Evolutionary conservation across 2,888 invertebrate genomes (phyloP).

Genomic region (Neocrepidodera transversa): DNA sequence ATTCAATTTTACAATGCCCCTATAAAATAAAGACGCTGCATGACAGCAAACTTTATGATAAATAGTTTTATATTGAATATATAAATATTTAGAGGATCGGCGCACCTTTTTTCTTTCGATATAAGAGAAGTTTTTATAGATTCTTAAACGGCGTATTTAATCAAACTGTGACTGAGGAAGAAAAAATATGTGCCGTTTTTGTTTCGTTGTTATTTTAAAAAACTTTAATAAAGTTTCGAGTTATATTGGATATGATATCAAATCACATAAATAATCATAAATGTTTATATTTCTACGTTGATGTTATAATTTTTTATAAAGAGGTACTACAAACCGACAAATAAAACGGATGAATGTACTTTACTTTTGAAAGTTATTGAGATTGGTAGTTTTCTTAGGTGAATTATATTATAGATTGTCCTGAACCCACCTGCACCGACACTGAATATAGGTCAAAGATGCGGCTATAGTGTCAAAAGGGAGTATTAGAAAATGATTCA

Average conservation of each 20-base stretch:
- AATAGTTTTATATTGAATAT: background rate
- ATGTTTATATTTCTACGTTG: too few species aligned
- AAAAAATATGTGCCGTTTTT: background rate
- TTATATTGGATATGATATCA: background rate
- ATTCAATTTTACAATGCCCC: background rate
- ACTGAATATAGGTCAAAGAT: conserved; percentile 1
- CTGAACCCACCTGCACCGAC: background rate
- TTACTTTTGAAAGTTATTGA: too few species aligned
- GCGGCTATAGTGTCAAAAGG: background rate
- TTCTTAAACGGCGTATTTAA: background rate
- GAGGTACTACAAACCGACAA: too few species aligned
- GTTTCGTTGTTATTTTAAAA: too few species aligned
- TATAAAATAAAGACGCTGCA: background rate
- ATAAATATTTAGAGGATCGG: background rate
- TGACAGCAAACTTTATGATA: background rate
- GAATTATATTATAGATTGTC: background rate
- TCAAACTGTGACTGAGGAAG: background rate
- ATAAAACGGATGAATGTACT: too few species aligned
- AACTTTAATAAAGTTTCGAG: background rate
- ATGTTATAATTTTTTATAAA: too few species aligned
- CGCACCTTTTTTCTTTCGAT: background rate
- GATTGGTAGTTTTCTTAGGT: too few species aligned
- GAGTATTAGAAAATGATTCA: background rate
- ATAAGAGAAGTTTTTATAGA: background rate
- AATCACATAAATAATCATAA: too few species aligned